These are phyloP conservation scores for Knipowitschia caucasica DNA, from an alignment of 2,797 vertebrate genomes.

Conservation along the genomic window DNA sequence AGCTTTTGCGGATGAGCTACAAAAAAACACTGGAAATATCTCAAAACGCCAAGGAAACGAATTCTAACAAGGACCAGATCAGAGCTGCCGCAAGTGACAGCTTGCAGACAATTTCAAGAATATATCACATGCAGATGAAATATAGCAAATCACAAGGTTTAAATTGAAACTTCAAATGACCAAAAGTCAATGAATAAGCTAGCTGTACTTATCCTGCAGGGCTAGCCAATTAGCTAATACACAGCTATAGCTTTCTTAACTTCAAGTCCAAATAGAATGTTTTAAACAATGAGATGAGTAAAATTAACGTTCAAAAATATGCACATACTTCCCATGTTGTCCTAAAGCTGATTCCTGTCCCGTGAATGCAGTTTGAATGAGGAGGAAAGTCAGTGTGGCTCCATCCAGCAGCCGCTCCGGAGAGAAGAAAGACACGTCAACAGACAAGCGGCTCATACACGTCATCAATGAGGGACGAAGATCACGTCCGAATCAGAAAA, in stretches of 20 bases:
- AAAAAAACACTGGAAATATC: too few relatives aligned
- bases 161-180: slow-evolving; percentile 16
- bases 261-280: neutral
- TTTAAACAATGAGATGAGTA: neutral
- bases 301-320: neutral
- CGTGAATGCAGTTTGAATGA: slow-evolving; percentile 43
- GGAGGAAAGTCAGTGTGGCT: slow-evolving; percentile 62
- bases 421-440: slow-evolving; percentile 80
- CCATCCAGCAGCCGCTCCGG: slow-evolving; percentile 62
- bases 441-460: slow-evolving; percentile 69
- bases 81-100: neutral
- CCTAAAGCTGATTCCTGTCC: slow-evolving; percentile 42
- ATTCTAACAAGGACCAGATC: neutral
- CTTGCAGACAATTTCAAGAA: accelerated
- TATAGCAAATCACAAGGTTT: neutral
- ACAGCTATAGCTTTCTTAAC: neutral
- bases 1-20: too few relatives aligned
- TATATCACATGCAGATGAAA: accelerated
- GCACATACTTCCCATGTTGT: slow-evolving; percentile 78
- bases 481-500: neutral
- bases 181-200: slow-evolving; percentile 34
- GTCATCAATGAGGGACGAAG: slow-evolving; percentile 56
- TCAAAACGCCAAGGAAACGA: too few relatives aligned
- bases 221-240: slow-evolving; percentile 57
- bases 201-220: slow-evolving; percentile 36